These are phyloP conservation scores for Otus scops DNA, from an alignment of 2,797 vertebrate genomes.

Conservation along the genomic window DNA sequence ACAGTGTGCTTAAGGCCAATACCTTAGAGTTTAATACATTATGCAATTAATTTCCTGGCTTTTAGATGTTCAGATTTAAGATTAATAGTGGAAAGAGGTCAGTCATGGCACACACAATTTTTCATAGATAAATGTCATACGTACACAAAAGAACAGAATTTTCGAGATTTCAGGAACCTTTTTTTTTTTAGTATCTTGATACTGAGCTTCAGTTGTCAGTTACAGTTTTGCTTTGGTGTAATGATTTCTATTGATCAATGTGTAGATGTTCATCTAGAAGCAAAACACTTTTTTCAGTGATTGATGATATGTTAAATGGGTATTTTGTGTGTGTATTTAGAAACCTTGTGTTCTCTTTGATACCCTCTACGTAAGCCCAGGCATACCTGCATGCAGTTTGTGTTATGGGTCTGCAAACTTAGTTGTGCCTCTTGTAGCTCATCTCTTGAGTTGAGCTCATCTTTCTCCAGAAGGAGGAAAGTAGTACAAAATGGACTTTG, in stretches of 20 bases:
- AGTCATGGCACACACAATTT: background rate
- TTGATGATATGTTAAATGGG: background rate
- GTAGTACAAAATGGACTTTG: background rate
- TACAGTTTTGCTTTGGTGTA: background rate
- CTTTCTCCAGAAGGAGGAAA: background rate
- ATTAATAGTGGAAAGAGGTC: background rate
- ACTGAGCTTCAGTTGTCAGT: background rate
- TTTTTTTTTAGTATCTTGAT: background rate
- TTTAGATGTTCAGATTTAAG: background rate
- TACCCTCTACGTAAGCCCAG: background rate
- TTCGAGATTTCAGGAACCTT: background rate
- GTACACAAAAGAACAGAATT: background rate
- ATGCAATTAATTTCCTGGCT: background rate
- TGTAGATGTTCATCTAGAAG: background rate
- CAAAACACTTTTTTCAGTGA: background rate
- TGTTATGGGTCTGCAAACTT: background rate
- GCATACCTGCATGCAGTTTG: background rate
- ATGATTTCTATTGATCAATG: background rate
- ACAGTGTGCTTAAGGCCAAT: background rate
- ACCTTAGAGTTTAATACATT: background rate
- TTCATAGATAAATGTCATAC: accelerated
- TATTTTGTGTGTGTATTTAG: background rate
- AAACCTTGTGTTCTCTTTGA: background rate
- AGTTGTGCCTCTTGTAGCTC: background rate
- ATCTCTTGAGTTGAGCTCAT: background rate